Percentiles rank a stretch among this genome's conserved stretches.
These are phyloP conservation scores for Drosophila nr. fundita DNA, from an alignment of 2,888 invertebrate genomes.

Conservation along the genomic window DNA sequence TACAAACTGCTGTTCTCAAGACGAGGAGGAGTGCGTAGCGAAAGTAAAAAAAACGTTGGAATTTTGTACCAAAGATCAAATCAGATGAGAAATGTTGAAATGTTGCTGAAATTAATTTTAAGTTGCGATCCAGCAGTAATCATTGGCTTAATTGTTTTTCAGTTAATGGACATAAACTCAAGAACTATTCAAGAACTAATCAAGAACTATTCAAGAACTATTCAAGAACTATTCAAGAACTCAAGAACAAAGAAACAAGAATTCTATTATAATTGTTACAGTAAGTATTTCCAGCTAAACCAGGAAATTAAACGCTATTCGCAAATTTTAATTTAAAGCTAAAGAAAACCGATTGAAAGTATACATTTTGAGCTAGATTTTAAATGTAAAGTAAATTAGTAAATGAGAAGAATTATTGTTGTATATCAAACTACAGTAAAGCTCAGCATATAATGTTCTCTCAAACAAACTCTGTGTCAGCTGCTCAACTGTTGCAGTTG, in stretches of 20 bases:
- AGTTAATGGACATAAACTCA: background rate
- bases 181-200: background rate
- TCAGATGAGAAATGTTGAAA: background rate
- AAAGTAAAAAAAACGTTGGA: background rate
- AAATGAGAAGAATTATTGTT: background rate
- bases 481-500: constrained; percentile 8
- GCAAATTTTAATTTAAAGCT: background rate
- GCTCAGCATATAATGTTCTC: background rate
- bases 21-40: background rate
- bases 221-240: background rate
- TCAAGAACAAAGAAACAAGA: background rate
- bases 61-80: background rate
- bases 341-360: background rate
- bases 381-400: background rate
- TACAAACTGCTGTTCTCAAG: constrained; percentile 2
- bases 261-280: background rate
- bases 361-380: background rate
- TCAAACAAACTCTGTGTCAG: background rate
- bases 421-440: background rate
- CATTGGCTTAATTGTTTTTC: background rate
- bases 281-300: background rate
- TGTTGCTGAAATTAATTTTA: background rate
- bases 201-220: background rate
- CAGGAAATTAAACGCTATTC: background rate
- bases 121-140: background rate